These are phyloP conservation scores for Garra rufa DNA, from an alignment of 2,113 vertebrate species.

Conservation along the genomic window DNA sequence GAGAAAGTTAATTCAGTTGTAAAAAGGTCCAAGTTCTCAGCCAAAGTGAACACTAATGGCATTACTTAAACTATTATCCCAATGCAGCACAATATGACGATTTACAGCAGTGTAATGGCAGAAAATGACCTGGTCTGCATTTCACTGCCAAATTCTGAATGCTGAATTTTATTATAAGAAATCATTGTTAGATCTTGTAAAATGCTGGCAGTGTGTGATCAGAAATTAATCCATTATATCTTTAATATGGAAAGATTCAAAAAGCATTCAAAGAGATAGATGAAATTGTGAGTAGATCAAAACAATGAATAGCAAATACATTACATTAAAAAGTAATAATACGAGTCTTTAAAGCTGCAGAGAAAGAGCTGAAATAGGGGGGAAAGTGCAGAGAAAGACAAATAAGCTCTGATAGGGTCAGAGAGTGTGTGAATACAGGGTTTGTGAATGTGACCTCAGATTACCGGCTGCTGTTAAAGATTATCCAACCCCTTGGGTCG, in stretches of 20 bases:
- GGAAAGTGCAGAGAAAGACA: neutral
- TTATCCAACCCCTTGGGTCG: slow-evolving; percentile 23
- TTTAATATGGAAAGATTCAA: neutral
- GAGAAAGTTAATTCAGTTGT: neutral
- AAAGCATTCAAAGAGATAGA: neutral
- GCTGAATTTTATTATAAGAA: neutral
- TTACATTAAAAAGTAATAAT: neutral
- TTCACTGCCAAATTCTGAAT: neutral
- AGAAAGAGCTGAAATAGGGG: neutral
- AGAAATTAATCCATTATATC: neutral
- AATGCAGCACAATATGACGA: neutral
- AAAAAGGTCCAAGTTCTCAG: neutral
- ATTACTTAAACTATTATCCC: neutral
- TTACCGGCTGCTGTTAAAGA: slow-evolving; percentile 46
- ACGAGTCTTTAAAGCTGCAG: neutral
- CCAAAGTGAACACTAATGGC: neutral
- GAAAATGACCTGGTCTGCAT: neutral
- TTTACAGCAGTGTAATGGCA: neutral
- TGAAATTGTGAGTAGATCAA: neutral
- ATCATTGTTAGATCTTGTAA: neutral
- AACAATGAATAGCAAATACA: neutral
- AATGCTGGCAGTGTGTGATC: neutral
- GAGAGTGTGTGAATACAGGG: too few relatives aligned
- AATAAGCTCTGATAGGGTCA: neutral
- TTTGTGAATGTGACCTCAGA: slow-evolving; percentile 43